Evolutionary conservation across 2,888 invertebrate species (phyloP), one percentile per base, ranked within the genome.

Genomic region (Chouioia cunea): DNA sequence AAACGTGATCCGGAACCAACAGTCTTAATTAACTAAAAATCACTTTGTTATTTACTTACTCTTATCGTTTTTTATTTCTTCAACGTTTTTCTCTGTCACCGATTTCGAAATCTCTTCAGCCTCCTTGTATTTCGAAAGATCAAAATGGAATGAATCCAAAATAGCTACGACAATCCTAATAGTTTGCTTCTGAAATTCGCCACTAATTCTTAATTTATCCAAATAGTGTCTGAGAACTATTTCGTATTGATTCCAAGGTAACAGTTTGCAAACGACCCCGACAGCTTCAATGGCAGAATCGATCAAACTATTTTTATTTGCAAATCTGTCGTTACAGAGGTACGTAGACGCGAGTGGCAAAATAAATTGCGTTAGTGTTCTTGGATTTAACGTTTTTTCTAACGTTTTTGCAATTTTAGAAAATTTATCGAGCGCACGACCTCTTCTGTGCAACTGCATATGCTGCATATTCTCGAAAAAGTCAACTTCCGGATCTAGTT

Each of bases 391-490:
- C 23, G 89, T 86, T 71, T 89, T 90, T 0, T 84, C 86, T 72
- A 90, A 85, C 22, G 90, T 90, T 80, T 89, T 92, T 52, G 90
- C 89, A 6, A 92, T 84, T 75, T 89, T 89, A 72, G 90, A 91
- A 80, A 95, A 93, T 79, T 93, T 93, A 16, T 92, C 84, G 56
- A 98, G 83, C 0, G 97, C 97, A 79, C 95, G 89, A 0, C 93
- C 93, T 80, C 95, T 92, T 72, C 97, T 89, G 82, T 97, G 96
- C 67, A 92, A 87, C 87, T 98, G 94, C 56, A 95, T 85, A 86
- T 99, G 97, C 27, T 91, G 90, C 80, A 97, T 91, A 82, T 97
- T 98, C 80, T 96, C 95, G 82, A 97, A 98, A 88, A 99, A 97
- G 85, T 99, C 97, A 0, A 93, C 92, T 84, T 98, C 97, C 10